A percentile compares a stretch with the other conserved stretches of the same genome.
Evolutionary conservation across 2,888 invertebrate genomes (phyloP).

Genomic region (Diarsia rubi): DNA sequence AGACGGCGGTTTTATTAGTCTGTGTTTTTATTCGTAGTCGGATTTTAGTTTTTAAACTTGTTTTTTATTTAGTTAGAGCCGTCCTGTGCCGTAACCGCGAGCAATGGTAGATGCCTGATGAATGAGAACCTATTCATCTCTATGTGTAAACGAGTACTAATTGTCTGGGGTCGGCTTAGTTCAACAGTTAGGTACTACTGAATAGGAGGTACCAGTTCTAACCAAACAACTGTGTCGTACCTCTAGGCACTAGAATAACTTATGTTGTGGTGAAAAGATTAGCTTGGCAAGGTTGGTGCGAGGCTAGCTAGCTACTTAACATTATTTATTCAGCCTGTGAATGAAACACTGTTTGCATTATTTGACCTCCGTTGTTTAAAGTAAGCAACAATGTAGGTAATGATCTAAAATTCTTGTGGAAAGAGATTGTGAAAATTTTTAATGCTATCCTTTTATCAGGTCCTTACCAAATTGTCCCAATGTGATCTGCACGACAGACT

Average conservation of each 20-base stretch:
- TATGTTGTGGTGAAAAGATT: slow-evolving; percentile 2
- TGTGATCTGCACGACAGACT: not conserved
- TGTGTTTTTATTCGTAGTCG: too few species aligned
- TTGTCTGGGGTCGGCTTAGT: not conserved
- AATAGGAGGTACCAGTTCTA: not conserved
- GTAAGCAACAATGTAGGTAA: not conserved
- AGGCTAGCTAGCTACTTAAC: slow-evolving; percentile 18
- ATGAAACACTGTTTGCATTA: not conserved
- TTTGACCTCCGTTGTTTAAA: not conserved
- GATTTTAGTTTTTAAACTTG: too few species aligned
- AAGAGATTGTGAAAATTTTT: not conserved
- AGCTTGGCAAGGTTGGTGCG: slow-evolving; percentile 3
- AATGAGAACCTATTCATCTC: not conserved
- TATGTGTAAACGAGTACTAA: not conserved
- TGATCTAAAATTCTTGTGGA: too few species aligned
- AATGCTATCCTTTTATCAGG: not conserved
- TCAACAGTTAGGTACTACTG: not conserved
- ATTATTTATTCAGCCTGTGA: slow-evolving; percentile 35
- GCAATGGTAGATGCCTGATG: not conserved
- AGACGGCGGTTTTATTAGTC: too few species aligned
- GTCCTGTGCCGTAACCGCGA: not conserved
- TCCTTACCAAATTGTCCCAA: not conserved
- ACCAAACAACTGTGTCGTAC: not conserved
- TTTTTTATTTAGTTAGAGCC: too few species aligned
- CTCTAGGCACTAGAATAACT: not conserved